Base-by-base conservation (phyloP, 2,888 invertebrate genomes). In the Xylota sylvarum region DNA sequence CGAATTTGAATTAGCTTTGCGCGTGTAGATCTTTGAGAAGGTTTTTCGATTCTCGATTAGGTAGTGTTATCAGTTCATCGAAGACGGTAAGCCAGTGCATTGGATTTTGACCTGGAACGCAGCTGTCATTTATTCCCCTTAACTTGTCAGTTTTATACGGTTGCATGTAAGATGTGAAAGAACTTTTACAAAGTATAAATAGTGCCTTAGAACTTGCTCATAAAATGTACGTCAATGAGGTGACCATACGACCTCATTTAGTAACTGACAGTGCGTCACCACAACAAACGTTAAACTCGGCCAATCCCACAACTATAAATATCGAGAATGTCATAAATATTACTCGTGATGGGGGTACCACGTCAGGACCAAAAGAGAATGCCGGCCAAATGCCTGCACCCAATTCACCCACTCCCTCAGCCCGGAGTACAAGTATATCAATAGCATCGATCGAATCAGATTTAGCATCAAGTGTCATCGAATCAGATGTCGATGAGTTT, bases 401-500 rank as follows among this genome's bases (percentile, higher is more conserved):
- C 46, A 9, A 56, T 23, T 80, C 80, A 3, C 58, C 85, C 67
- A 76, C 50, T 4, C 86, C 80, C 0, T 92, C 92, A 1, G 88
- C 90, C 88, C 90, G 91, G 43, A 92, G 92, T 82, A 89, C 90
- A 17, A 90, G 90, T 50, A 91, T 92, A 62, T 91, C 92, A 40
- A 91, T 92, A 40, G 89, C 90, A 37, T 91, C 92, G 52, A 90
- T 91, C 78, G 91, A 92, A 88, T 91, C 91, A 35, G 90, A 91
- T 89, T 91, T 90, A 73, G 88, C 89, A 48, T 92, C 92, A 4
- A 92, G 92, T 86, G 89, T 91, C 73, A 90, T 92, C 73, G 91
- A 91, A 56, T 91, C 91, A 12, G 92, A 92, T 67, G 89, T 91
- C 3, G 90, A 91, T 67, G 86, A 86, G 17, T 86, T 35, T n/a